Evolutionary conservation across 2,888 invertebrate species (phyloP), one percentile per base, ranked within the genome.

Genomic region (Tetranychus truncatus): DNA sequence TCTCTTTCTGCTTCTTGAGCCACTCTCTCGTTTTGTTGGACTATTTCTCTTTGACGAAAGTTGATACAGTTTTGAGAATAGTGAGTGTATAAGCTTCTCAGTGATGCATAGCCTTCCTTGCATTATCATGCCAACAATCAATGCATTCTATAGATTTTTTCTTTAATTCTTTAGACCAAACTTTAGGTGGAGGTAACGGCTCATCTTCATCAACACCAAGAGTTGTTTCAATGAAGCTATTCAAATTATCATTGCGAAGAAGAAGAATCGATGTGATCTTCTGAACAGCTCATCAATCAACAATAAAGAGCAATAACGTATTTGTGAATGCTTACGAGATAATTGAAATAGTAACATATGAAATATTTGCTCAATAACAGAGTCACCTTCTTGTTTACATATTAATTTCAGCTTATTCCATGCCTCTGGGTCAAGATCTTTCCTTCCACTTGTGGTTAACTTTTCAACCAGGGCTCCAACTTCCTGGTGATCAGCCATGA

Each of bases 211-310:
- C 83, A 20, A 82, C 83, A 77, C 84, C 85, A 18, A 84, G 80
- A 20, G 85, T 83, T 18, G 85, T 80, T 77, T 84, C 83, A 75
- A 86, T 79, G 77, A 85, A 82, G 46, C 75, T 77, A 71, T 85
- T 83, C 75, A 86, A 82, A 77, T 85, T 82, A 15, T 79, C 79
- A n/a, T 83, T 78, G 9, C n/a, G n/a, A 20, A 65, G 11, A 0
- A 84, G 77, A 4, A 82, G 79, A 86, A 86, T 45, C 79, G 79
- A 79, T 85, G 85, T 18, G 86, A 86, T 78, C 84, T 81, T 77
- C 80, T 80, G 79, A 87, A 86, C 15, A 87, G 81, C 78, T 84
- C 83, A 79, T 85, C 82, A 74, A 84, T 83, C 66, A 87, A 82
- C 78, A 84, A 84, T 78, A 86, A 84, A 9, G 85, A 82, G 78